These are phyloP conservation scores for Meliscaeva auricollis DNA, from an alignment of 2,888 invertebrate genomes.

Conservation along the genomic window DNA sequence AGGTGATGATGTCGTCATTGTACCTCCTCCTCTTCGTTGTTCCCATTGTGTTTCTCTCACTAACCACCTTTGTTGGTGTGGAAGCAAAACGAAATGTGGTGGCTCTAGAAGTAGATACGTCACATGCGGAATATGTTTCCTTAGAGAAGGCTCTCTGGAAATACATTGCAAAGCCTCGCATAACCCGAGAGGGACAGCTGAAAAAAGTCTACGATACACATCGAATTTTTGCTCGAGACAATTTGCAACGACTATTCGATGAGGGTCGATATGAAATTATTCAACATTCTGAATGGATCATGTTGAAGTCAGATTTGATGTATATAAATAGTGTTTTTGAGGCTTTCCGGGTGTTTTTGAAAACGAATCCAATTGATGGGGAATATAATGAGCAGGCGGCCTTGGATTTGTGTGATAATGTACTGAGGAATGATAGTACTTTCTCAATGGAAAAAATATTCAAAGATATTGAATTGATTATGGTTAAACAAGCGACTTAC, in stretches of 20 bases:
- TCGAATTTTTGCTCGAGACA: constrained; percentile 79
- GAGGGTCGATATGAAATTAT: constrained; percentile 80
- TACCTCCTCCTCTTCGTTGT: constrained; percentile 30
- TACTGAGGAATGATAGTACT: constrained; percentile 86
- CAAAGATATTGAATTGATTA: constrained; percentile 86
- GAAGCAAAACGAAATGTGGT: constrained; percentile 78
- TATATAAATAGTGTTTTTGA: constrained; percentile 88
- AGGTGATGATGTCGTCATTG: constrained; percentile 65
- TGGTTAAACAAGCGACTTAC: constrained; percentile 88
- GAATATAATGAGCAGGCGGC: constrained; percentile 85
- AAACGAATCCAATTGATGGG: constrained; percentile 76
- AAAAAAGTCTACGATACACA: constrained; percentile 82
- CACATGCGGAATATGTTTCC: constrained; percentile 86
- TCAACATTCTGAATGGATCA: constrained; percentile 88
- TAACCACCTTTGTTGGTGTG: constrained; percentile 52
- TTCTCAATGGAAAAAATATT: constrained; percentile 86
- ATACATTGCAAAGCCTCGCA: constrained; percentile 79
- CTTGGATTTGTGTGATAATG: constrained; percentile 88
- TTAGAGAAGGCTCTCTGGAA: constrained; percentile 85
- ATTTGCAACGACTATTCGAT: constrained; percentile 78
- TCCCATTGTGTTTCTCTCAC: constrained; percentile 30
- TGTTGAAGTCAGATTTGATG: constrained; percentile 86
- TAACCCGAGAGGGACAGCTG: constrained; percentile 79
- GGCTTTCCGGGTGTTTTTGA: constrained; percentile 79
- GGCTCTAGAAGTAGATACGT: constrained; percentile 85